These are phyloP conservation scores for Pholis gunnellus DNA, from an alignment of 2,113 vertebrate species.

Conservation along the genomic window DNA sequence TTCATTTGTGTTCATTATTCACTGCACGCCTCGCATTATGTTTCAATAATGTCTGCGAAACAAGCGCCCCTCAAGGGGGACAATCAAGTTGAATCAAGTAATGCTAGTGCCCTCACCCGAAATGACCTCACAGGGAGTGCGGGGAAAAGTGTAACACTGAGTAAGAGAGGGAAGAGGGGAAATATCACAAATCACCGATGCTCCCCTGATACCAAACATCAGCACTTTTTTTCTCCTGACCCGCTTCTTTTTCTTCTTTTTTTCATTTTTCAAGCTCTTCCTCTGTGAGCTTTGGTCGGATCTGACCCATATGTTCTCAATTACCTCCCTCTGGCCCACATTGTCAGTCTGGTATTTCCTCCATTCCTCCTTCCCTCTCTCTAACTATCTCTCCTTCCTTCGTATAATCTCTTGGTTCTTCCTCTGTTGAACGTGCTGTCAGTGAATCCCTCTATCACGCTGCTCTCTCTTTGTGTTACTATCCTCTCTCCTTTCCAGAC, in stretches of 20 bases:
- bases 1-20: slow-evolving; percentile 10
- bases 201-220: slow-evolving; percentile 60
- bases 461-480: background rate
- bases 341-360: slow-evolving; percentile 87
- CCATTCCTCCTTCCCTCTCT: slow-evolving; percentile 58
- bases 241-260: slow-evolving; percentile 26
- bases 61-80: slow-evolving; percentile 4
- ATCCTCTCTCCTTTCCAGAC: background rate
- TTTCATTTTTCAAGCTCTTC: slow-evolving; percentile 26
- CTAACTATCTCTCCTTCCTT: slow-evolving; percentile 44
- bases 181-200: slow-evolving; percentile 57
- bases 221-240: slow-evolving; percentile 61
- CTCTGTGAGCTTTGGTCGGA: slow-evolving; percentile 54
- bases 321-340: slow-evolving; percentile 83
- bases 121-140: slow-evolving; percentile 52
- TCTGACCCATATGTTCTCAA: slow-evolving; percentile 85
- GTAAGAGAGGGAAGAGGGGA: slow-evolving; percentile 55
- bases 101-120: slow-evolving; percentile 60
- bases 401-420: slow-evolving; percentile 45
- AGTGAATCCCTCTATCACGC: slow-evolving; percentile 16
- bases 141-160: slow-evolving; percentile 41
- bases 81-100: slow-evolving; percentile 37
- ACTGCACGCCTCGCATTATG: slow-evolving; percentile 4
- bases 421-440: slow-evolving; percentile 20
- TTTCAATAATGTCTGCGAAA: slow-evolving; percentile 28